phyloP scores from a whole-genome alignment of 2,797 vertebrate species.

The Microhierax caerulescens region DNA sequence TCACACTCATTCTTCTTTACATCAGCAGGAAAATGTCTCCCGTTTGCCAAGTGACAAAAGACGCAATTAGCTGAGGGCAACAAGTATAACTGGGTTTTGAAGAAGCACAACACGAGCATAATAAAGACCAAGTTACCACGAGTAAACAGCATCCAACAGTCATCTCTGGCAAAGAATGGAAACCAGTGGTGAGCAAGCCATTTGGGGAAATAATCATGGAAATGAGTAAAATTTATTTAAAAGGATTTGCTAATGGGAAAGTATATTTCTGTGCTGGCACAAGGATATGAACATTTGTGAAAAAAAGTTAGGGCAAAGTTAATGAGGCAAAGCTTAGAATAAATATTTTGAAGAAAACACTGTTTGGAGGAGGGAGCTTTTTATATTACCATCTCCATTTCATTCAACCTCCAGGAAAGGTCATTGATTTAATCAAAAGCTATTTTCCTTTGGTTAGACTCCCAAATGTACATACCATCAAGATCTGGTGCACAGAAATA shows the following conservation, averaged over 20 bases:
- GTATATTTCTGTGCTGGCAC: background rate
- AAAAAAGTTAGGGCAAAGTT: background rate
- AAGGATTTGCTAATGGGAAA: background rate
- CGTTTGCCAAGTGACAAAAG: background rate
- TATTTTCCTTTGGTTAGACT: constrained; percentile 29
- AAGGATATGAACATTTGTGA: background rate
- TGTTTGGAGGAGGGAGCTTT: background rate
- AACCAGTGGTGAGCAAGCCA: background rate
- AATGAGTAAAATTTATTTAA: background rate
- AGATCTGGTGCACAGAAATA: constrained; percentile 45
- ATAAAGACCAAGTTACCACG: background rate
- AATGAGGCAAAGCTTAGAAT: background rate
- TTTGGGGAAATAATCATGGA: background rate
- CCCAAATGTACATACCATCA: constrained; percentile 51
- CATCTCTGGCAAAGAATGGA: background rate
- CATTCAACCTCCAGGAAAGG: constrained; percentile 59
- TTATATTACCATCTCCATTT: constrained; percentile 12
- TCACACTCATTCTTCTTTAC: background rate
- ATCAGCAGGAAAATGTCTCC: background rate
- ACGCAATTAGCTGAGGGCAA: background rate
- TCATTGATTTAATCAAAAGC: constrained; percentile 68
- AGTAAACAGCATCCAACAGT: background rate
- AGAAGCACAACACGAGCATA: background rate
- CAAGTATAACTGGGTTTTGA: background rate
- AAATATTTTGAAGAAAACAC: constrained; percentile 25